Conservation (phyloP, 2,113 vertebrate genomes). For the Labeo rohita region DNA sequence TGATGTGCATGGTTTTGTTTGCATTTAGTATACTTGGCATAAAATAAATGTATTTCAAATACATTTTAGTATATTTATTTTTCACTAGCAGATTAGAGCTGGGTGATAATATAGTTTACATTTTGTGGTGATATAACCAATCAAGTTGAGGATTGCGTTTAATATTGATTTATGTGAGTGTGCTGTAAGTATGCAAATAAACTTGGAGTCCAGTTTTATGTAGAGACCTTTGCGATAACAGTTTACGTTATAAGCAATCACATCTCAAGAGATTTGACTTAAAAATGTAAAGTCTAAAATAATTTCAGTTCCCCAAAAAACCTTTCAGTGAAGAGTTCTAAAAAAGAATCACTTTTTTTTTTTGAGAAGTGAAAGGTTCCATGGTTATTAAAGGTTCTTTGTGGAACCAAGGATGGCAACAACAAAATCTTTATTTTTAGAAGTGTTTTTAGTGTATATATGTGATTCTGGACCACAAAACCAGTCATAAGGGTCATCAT, state of each 20-base stretch:
- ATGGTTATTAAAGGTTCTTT: neutral
- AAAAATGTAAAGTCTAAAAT: too few species aligned
- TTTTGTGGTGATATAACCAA: neutral
- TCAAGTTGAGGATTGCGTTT: neutral
- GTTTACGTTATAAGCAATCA: neutral
- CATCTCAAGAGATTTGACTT: too few species aligned
- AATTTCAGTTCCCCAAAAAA: too few species aligned
- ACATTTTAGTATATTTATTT: neutral
- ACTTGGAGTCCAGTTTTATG: neutral
- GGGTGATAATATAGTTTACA: neutral
- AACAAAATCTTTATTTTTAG: neutral
- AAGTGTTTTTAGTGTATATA: neutral
- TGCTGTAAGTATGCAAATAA: neutral
- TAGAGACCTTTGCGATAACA: neutral
- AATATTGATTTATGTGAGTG: neutral
- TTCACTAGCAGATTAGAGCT: neutral
- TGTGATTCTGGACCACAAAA: too few species aligned
- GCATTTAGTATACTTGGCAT: too few species aligned
- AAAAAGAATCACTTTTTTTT: too few species aligned
- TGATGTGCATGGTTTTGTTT: too few species aligned
- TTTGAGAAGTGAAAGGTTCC: neutral
- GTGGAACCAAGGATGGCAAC: neutral
- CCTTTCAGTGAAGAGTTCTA: too few species aligned
- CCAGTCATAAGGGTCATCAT: too few species aligned
- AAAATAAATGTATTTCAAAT: too few species aligned